Conservation (phyloP, 2,797 vertebrate genomes). For the Diglossa cyanea region DNA sequence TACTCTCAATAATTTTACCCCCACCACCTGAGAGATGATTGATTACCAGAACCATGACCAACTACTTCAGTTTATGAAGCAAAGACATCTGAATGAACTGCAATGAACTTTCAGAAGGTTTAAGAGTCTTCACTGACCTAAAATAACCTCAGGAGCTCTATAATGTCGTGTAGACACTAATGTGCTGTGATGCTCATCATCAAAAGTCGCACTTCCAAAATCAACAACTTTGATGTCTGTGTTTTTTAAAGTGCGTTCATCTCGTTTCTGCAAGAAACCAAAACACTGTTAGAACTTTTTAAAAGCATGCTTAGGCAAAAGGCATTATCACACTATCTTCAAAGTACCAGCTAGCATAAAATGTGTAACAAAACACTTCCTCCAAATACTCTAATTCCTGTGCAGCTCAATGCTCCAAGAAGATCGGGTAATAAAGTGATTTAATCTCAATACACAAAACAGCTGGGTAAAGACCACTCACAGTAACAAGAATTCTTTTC, state of each 20-base stretch:
- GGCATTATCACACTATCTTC: background rate
- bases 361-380: background rate
- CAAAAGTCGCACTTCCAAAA: constrained; percentile 95
- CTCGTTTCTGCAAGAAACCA: constrained; percentile 82
- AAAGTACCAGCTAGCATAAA: background rate
- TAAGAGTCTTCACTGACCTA: constrained; percentile 78
- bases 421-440: background rate
- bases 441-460: background rate
- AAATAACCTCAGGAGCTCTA: constrained; percentile 95
- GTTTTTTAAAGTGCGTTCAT: constrained; percentile 89
- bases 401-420: background rate
- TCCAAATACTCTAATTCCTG: background rate
- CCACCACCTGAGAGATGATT: background rate
- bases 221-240: constrained; percentile 95
- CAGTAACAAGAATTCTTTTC: background rate
- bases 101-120: background rate
- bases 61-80: background rate
- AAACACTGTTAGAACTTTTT: background rate
- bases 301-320: background rate
- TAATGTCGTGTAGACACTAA: constrained; percentile 97
- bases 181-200: constrained; percentile 95
- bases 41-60: background rate
- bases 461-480: background rate
- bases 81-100: background rate
- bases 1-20: background rate